phyloP scores from a whole-genome alignment of 2,113 vertebrate species.

The Poeciliopsis retropinna region DNA sequence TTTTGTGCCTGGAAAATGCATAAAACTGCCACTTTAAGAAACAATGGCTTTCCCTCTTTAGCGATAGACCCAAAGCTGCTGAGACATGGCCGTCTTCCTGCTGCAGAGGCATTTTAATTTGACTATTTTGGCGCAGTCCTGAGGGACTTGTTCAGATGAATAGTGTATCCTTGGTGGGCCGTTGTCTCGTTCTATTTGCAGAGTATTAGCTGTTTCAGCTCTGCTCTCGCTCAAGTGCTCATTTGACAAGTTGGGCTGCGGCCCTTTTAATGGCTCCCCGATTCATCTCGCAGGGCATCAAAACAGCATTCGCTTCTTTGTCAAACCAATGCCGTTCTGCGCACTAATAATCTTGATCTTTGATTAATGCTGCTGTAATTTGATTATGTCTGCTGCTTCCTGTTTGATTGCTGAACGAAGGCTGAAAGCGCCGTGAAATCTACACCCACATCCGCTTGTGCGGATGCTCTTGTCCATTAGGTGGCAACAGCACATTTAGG shows the following conservation, averaged over 20 bases:
- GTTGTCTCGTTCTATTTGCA: slow-evolving; percentile 33
- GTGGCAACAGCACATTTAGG: slow-evolving; percentile 68
- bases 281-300: slow-evolving; percentile 31
- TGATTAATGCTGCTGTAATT: neutral
- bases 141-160: slow-evolving; percentile 49
- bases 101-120: slow-evolving; percentile 49
- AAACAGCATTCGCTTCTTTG: slow-evolving; percentile 14
- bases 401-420: slow-evolving; percentile 2
- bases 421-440: neutral
- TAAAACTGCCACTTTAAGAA: neutral
- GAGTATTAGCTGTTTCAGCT: slow-evolving; percentile 27
- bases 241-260: slow-evolving; percentile 12
- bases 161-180: slow-evolving; percentile 47
- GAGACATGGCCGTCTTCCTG: slow-evolving; percentile 27
- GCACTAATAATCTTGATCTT: slow-evolving; percentile 37
- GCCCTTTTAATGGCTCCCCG: slow-evolving; percentile 36
- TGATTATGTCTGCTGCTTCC: neutral
- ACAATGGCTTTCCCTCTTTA: neutral
- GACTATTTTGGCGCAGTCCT: slow-evolving; percentile 50
- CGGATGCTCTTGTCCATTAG: slow-evolving; percentile 66
- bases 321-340: slow-evolving; percentile 19
- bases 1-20: no score
- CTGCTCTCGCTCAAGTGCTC: slow-evolving; percentile 33
- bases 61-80: slow-evolving; percentile 18
- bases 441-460: slow-evolving; percentile 17